Evolutionary conservation across 2,888 invertebrate species (phyloP).

Genomic region (Cremastinae sp.): DNA sequence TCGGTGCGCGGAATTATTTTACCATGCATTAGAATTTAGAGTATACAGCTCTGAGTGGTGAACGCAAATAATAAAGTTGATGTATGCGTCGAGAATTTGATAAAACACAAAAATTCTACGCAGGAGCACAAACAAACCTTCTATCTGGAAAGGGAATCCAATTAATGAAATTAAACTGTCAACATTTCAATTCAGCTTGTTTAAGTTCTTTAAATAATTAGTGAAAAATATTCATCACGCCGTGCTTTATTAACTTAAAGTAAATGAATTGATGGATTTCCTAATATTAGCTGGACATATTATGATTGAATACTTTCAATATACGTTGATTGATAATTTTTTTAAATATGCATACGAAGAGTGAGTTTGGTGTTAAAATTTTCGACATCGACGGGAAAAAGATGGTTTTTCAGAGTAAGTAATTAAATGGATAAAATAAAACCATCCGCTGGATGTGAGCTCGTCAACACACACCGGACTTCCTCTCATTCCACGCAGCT

Average conservation of each 20-base stretch:
- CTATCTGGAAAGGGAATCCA: too few species aligned
- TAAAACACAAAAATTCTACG: not conserved
- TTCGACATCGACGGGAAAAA: not conserved
- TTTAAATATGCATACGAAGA: too few species aligned
- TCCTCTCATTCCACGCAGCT: conserved; percentile 59
- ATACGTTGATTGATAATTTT: too few species aligned
- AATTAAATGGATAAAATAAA: conserved; percentile 68
- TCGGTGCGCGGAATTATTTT: conserved; percentile 16
- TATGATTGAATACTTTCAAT: too few species aligned
- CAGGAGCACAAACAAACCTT: too few species aligned
- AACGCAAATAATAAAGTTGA: not conserved
- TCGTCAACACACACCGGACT: conserved; percentile 41
- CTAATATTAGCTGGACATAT: too few species aligned
- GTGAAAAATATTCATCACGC: too few species aligned
- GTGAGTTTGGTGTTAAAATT: not conserved
- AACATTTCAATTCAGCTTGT: too few species aligned
- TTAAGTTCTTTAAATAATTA: too few species aligned
- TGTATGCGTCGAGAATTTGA: not conserved
- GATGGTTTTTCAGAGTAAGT: conserved; percentile 66
- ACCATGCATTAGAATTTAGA: conserved; percentile 10
- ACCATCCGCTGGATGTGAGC: conserved; percentile 19
- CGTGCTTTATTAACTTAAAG: too few species aligned
- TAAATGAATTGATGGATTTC: too few species aligned
- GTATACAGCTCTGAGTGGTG: not conserved
- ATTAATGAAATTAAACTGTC: too few species aligned